Evolutionary conservation across 2,113 vertebrate genomes (phyloP), one percentile per base, ranked within the genome.

Genomic region (Xenopus borealis): DNA sequence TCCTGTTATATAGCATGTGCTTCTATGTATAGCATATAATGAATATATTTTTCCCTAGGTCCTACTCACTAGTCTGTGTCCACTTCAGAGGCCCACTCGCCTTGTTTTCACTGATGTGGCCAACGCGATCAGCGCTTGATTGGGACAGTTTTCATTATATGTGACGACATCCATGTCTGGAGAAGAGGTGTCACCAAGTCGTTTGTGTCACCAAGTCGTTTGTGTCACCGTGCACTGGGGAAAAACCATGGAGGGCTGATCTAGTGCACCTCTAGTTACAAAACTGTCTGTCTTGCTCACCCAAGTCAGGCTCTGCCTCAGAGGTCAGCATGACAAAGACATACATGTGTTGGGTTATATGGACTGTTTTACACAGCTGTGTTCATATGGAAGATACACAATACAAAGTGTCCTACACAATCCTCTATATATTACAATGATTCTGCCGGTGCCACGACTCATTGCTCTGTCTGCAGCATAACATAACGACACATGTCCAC

Each of bases 41-140:
- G 14, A 55, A 16, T 14, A 13, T 53, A 11, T 66, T 27, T 61
- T 23, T 58, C 18, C 53, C 19, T 50, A 99, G 97, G 92, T 93
- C 47, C 87, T 93, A 55, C 91, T 93, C 61, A 83, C 92, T 6
- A 92, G 91, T 78, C 96, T 95, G 78, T 94, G 94, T 71, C 89
- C 92, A 1, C 85, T 92, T 18, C 95, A 98, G 90, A 94, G 94
- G 83, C 95, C 97, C 81, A 98, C 94, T 85, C 93, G 95, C 33
- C 93, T 99, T 76, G 96, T 97, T 81, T 98, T 98, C 87, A 95
- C 93, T 0, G 97, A 99, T 3, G 92, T 98, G 81, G 95, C 96
- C 83, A 96, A 93, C 65, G 95, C 95, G 81, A 94, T 98, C 86
- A 93, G 94, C 0, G 93, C 96, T 7, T 99, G 92, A 77, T 59